Evolutionary conservation across 2,797 vertebrate genomes (phyloP).

Genomic region (Knipowitschia caucasica): DNA sequence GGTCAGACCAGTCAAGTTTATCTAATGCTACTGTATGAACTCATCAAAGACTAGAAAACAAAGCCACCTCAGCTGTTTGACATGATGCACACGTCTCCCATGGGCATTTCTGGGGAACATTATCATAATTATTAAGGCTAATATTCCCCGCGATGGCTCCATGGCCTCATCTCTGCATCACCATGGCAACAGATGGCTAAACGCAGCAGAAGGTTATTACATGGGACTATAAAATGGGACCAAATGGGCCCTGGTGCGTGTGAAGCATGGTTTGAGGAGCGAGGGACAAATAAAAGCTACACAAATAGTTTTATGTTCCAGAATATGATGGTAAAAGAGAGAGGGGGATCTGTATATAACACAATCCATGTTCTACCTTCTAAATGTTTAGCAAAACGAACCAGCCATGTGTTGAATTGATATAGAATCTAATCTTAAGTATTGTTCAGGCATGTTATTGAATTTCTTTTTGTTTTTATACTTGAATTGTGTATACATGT

Average conservation of each 20-base stretch:
- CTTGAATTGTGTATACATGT: no score
- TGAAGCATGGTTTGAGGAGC: conserved; percentile 34
- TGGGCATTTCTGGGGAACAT: conserved; percentile 68
- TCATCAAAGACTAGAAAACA: no score
- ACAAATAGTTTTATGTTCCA: no score
- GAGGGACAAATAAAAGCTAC: conserved; percentile 3
- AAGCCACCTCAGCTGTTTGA: background rate
- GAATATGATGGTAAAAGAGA: no score
- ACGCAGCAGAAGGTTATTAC: conserved; percentile 68
- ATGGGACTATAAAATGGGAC: conserved; percentile 66
- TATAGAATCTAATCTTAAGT: no score
- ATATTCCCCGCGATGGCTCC: conserved; percentile 72
- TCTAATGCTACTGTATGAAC: conserved; percentile 33
- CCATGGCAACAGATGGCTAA: conserved; percentile 75
- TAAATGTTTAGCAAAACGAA: no score
- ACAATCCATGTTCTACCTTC: no score
- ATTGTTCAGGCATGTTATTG: no score
- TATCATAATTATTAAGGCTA: conserved; percentile 76
- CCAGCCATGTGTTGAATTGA: no score
- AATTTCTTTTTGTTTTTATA: no score
- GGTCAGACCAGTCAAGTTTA: conserved; percentile 49
- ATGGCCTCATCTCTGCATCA: conserved; percentile 60
- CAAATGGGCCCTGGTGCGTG: conserved; percentile 63
- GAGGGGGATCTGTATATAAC: no score
- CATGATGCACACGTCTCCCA: conserved; percentile 44